Evolutionary conservation across 2,797 vertebrate species (phyloP).

Genomic region (Cetoscarus ocellatus): DNA sequence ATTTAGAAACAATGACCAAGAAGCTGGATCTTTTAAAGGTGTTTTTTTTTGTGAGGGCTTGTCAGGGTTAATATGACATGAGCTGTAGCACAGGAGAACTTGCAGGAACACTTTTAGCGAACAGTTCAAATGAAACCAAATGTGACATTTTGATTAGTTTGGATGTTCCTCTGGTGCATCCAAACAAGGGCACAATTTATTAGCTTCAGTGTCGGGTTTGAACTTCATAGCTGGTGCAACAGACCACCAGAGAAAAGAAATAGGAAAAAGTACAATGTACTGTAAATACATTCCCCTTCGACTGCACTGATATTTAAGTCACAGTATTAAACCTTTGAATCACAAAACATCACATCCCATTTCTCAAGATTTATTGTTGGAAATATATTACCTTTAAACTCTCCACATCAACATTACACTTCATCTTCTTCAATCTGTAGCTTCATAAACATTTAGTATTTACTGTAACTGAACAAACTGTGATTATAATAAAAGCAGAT

Average conservation of each 20-base stretch:
- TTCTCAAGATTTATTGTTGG: constrained; percentile 61
- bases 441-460: constrained; percentile 33
- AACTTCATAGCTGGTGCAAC: too few relatives aligned
- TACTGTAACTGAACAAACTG: constrained; percentile 57
- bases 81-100: too few relatives aligned
- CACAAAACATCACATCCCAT: constrained; percentile 34
- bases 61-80: too few relatives aligned
- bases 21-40: too few relatives aligned
- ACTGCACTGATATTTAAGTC: constrained; percentile 58
- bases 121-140: too few relatives aligned
- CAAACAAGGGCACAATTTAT: too few relatives aligned
- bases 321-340: constrained; percentile 34
- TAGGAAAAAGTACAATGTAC: constrained; percentile 3
- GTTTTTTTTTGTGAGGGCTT: too few relatives aligned
- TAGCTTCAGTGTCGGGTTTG: too few relatives aligned
- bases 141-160: too few relatives aligned
- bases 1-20: too few relatives aligned
- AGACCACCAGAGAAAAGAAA: not conserved
- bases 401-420: constrained; percentile 25
- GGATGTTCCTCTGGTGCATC: too few relatives aligned
- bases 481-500: constrained; percentile 49
- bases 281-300: constrained; percentile 29
- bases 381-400: constrained; percentile 53
- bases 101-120: too few relatives aligned
- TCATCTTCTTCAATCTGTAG: constrained; percentile 33